These are phyloP conservation scores for Gymnoscopelus braueri DNA, from an alignment of 2,797 vertebrate species.

Conservation along the genomic window DNA sequence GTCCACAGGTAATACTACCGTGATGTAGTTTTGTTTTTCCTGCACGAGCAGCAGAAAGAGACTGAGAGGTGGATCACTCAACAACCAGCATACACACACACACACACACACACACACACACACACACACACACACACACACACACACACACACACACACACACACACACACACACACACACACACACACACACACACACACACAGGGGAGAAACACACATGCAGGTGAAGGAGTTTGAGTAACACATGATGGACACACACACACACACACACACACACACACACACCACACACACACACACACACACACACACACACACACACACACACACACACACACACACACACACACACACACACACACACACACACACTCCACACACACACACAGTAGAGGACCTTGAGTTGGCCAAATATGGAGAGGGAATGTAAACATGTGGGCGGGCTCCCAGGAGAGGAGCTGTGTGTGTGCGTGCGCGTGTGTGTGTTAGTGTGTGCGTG, in stretches of 20 bases:
- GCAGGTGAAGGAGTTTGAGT: slow-evolving; percentile 47
- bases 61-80: slow-evolving; percentile 61
- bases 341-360: slow-evolving; percentile 11
- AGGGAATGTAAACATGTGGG: slow-evolving; percentile 88
- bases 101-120: slow-evolving; percentile 9
- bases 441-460: slow-evolving; percentile 55
- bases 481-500: background rate
- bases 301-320: too few species aligned
- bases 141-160: slow-evolving; percentile 24
- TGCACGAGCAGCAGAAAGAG: slow-evolving; percentile 31
- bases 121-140: slow-evolving; percentile 14
- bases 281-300: slow-evolving; percentile 9
- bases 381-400: slow-evolving; percentile 66
- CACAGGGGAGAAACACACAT: slow-evolving; percentile 2
- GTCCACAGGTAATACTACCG: slow-evolving; percentile 67
- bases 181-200: background rate
- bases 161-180: slow-evolving; percentile 17
- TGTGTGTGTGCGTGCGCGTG: slow-evolving; percentile 28
- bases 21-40: slow-evolving; percentile 51
- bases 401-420: slow-evolving; percentile 80
- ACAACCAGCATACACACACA: slow-evolving; percentile 30
- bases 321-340: slow-evolving; percentile 8
- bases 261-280: slow-evolving; percentile 12
- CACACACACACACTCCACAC: too few species aligned
- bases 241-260: slow-evolving; percentile 34